Evolutionary conservation across 2,113 vertebrate genomes (phyloP), one percentile per base, ranked within the genome.

Genomic region (Fregata magnificens): DNA sequence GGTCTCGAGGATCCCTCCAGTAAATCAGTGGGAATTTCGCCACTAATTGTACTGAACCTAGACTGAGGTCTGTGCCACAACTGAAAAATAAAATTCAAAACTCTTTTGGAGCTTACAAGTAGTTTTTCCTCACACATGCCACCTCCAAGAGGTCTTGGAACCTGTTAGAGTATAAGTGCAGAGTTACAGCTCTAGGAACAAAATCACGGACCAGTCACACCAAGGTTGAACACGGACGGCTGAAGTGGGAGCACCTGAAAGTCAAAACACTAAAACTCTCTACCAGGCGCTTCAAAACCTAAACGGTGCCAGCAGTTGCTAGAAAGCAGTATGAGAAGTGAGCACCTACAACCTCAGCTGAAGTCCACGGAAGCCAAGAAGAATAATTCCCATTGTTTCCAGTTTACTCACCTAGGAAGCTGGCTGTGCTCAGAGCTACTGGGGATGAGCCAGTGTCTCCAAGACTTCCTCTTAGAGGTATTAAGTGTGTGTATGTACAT

Each of bases 401-500:
- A 70, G 16, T 40, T 62, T 28, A 77, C 26, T 14, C 24, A 52
- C 16, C 26, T 40, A 56, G 31, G 42, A 83, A 31, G 24, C 26
- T 83, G n/a, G n/a, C 58, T 86, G 50, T 69, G 24, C 31, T 49
- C 63, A 81, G 15, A 70, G 21, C 40, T 55, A 22, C 26, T 16
- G 21, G 52, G 13, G 7, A 9, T 55, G 13, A 86, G 77, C 15
- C 11, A 65, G 49, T 5, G 10, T n/a, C 40, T 72, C 52, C 53
- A 63, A 79, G 36, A 59, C 8, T 18, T 66, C 31, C 8, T 56
- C 17, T 19, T 40, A 85, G 53, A 86, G 34, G 61, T n/a, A 3
- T 0, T 0, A 16, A 3, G 5, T 26, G 29, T 20, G 12, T 11
- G 3, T 14, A 34, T 2, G 12, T 3, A n/a, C 4, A 4, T 10